Evolutionary conservation across 2,797 vertebrate species (phyloP), one percentile per base, ranked within the genome.

Genomic region (Hapalemur alaotrensis): DNA sequence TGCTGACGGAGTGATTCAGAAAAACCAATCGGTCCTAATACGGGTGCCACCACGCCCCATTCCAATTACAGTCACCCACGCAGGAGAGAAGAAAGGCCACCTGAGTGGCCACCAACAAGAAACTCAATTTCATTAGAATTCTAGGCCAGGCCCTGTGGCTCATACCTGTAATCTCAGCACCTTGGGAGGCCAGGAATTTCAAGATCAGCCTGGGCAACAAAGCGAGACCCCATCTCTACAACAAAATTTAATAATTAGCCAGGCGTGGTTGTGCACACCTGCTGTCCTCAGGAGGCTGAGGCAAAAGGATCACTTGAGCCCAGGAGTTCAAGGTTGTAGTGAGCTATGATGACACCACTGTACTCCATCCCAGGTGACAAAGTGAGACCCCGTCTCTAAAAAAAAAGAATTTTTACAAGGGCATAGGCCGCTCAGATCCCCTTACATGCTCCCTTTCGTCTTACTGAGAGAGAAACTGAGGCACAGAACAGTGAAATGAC

Each of bases 381-480:
- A 65, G 7, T 7, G 30, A n/a, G 30, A n/a, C 63, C 63, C 32
- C 17, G 15, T 65, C 32, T 65, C 15, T 17, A 9, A 65, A 65
- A n/a, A 65, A 65, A 63, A 7, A n/a, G 65, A 59, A 86, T 75
- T 91, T 87, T 50, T 28, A 61, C 3, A 2, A 6, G 41, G 57
- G 3, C 25, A 0, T 22, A 43, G n/a, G 18, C 67, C 67, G 0
- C 86, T 80, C 63, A 4, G 50, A 75, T 12, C 17, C 25, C 50
- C 23, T 0, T 14, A 46, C 0, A 11, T 5, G 23, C 25, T 41
- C 63, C 15, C 54, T 41, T 61, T 82, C 2, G 9, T 22, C 72
- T 79, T 54, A 7, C 41, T 6, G 18, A 85, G 63, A 89, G 72
- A 80, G 79, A 91, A 95, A 90, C 93, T 20, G 73, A 95, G 70